These are phyloP conservation scores for Euphydryas editha DNA, from an alignment of 2,888 invertebrate species.

Conservation along the genomic window DNA sequence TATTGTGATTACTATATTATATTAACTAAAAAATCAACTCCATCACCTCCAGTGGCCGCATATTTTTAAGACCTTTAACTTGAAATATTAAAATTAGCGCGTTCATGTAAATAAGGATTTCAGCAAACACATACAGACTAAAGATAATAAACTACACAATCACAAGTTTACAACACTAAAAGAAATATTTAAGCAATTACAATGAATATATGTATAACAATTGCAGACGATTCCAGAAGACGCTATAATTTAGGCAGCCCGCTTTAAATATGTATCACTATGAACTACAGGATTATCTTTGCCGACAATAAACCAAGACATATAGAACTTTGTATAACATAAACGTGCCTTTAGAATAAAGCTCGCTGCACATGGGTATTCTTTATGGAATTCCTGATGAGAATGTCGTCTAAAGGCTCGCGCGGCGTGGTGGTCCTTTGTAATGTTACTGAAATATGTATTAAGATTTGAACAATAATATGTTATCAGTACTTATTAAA, in stretches of 20 bases:
- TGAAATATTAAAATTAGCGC: too few species aligned
- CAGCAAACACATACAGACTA: not conserved
- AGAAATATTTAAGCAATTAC: not conserved
- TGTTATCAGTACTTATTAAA: too few species aligned
- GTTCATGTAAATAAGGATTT: too few species aligned
- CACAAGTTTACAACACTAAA: not conserved
- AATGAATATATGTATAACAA: conserved; percentile 25
- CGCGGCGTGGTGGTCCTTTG: too few species aligned
- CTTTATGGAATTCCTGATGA: not conserved
- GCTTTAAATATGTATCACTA: conserved; percentile 46
- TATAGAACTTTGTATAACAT: conserved; percentile 50
- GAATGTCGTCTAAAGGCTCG: not conserved
- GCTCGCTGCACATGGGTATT: conserved; percentile 29
- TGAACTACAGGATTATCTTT: conserved; percentile 51
- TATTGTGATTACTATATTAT: too few species aligned
- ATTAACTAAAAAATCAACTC: too few species aligned
- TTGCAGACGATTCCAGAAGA: conserved; percentile 36
- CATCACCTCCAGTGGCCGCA: too few species aligned
- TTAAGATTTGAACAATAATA: too few species aligned
- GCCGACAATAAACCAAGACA: conserved; percentile 47
- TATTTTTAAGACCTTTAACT: too few species aligned
- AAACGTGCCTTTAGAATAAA: conserved; percentile 43
- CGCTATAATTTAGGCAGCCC: conserved; percentile 33
- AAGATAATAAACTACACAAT: not conserved
- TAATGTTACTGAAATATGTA: too few species aligned